Base-by-base conservation (phyloP, 2,888 invertebrate genomes). In the Octodonta nipae region DNA sequence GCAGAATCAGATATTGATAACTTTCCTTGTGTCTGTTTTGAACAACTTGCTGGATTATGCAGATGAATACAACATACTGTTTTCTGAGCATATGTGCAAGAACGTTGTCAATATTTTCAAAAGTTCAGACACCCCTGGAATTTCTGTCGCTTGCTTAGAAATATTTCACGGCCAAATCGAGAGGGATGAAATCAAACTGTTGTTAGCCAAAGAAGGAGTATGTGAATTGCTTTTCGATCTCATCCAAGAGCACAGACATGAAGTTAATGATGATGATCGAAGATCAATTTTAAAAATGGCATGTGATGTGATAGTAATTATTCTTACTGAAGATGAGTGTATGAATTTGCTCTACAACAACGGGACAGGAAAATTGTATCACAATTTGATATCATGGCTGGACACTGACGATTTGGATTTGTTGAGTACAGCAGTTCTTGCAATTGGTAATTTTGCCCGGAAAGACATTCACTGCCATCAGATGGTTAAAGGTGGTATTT, bases 361-460 rank as follows among this genome's bases (percentile, higher is more conserved):
- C 30, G 81, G 83, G 0, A 62, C 70, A n/a, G 83, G 85, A 0
- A 65, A 67, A 42, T 78, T 75, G 6, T 89, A 77, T 58, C 64
- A 61, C 47, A 78, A 71, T 56, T 74, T 82, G 64, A 70, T 83
- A 30, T 67, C 70, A 16, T 91, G 89, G 89, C 64, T 91, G 41
- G 72, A 77, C 36, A 73, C 77, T 1, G 61, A 68, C 13, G 77
- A 83, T 54, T 71, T 75, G 39, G 81, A 84, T 56, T 64, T 91
- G 13, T 66, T 83, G 50, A 75, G 79, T n/a, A 81, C 87, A 0
- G 87, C 83, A 0, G 78, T 87, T 3, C 64, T 89, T 40, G 86
- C 87, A 0, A 69, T 89, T 43, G 89, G 87, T 2, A 91, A 91
- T 66, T 89, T 91, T 61, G 89, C 89, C 0, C 67, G 89, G 26